These are phyloP conservation scores for Gnathonemus echidnorhynchus DNA, from an alignment of 2,113 vertebrate species.

Conservation along the genomic window DNA sequence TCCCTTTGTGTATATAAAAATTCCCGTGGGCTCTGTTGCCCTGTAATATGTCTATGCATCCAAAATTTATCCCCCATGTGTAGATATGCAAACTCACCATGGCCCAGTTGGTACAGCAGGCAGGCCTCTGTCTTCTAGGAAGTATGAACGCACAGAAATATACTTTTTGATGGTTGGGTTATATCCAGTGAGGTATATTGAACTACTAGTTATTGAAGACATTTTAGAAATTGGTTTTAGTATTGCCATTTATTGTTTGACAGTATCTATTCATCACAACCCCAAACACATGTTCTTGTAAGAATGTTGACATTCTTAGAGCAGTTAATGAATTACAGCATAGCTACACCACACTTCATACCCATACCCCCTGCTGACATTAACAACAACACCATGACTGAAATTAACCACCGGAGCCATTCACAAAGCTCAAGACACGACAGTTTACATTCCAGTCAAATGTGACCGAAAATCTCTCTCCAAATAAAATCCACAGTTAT, in stretches of 20 bases:
- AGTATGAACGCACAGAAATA: not conserved
- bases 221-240: not conserved
- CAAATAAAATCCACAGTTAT: not conserved
- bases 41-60: not conserved
- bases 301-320: not conserved
- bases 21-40: not conserved
- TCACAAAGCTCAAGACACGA: not conserved
- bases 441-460: not conserved
- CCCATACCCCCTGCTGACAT: not conserved
- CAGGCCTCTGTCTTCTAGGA: not conserved
- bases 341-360: not conserved
- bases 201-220: not conserved
- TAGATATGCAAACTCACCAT: not conserved
- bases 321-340: not conserved
- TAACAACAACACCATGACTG: not conserved
- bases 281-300: not conserved
- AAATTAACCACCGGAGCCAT: not conserved
- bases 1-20: not conserved
- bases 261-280: not conserved
- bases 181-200: not conserved
- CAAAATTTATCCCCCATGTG: not conserved
- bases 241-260: not conserved
- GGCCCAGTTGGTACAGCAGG: not conserved
- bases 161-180: not conserved
- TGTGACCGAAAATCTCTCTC: not conserved